Evolutionary conservation across 2,113 vertebrate genomes (phyloP), one percentile per base, ranked within the genome.

Genomic region (Elaphurus davidianus): DNA sequence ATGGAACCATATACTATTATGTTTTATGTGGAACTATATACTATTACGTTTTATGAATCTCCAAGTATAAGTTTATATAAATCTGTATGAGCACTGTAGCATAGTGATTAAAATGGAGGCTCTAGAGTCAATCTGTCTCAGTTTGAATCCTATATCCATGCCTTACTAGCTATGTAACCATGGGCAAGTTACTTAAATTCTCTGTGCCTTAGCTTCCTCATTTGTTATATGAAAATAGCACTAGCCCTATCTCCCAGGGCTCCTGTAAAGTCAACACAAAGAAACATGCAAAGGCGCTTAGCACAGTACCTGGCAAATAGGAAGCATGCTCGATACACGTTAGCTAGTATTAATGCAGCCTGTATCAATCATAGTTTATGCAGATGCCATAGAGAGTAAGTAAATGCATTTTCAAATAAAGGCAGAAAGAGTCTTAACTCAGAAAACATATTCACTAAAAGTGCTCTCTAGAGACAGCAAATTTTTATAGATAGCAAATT

Each of bases 401-500:
- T 78, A 97, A 96, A 94, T 36, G 7, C 23, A 94, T 86, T 94
- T 98, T 97, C 21, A 97, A 94, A 93, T 92, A 96, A 97, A 92
- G 21, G 47, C 45, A 91, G 47, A 88, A 90, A 88, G n/a, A 64
- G 13, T 86, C 96, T 95, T 25, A 88, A 95, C 45, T 87, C 10
- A 94, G 64, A 90, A 98, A 95, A 92, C n/a, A 90, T 54, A 97
- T 79, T 97, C 33, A 96, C 33, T 36, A 93, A 94, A 96, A 98
- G 96, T 92, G 28, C 11, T 96, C 50, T 90, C 25, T 76, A 87
- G 36, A 92, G 54, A 98, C 12, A 92, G 47, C 47, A 50, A 50
- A 50, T 13, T 13, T 50, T 81, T 74, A 93, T 1, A 96, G 62
- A 90, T 8, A 96, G 27, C 5, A 88, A 90, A 64, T 79, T 95